phyloP scores from a whole-genome alignment of 2,888 invertebrate species.

The Sesia bembeciformis region DNA sequence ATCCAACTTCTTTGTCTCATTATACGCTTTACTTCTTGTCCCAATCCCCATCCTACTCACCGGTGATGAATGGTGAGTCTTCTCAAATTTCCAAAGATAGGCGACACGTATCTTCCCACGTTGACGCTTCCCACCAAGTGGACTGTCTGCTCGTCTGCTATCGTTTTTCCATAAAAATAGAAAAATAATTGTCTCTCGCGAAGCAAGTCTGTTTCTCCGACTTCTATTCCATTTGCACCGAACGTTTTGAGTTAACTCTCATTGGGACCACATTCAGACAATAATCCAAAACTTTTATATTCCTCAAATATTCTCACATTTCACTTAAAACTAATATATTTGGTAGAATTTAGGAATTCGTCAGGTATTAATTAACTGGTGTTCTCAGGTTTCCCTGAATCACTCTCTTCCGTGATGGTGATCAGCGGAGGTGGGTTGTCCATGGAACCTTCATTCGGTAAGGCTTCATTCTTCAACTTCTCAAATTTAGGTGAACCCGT shows the following conservation, averaged over 20 bases:
- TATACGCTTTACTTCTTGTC: not conserved
- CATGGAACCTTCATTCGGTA: constrained; percentile 36
- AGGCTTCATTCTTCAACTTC: constrained; percentile 69
- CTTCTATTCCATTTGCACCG: too few relatives aligned
- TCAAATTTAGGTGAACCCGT: constrained; percentile 75
- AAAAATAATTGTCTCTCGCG: too few relatives aligned
- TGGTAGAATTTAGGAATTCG: constrained; percentile 19
- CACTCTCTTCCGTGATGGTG: constrained; percentile 64
- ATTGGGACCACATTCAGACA: constrained; percentile 4
- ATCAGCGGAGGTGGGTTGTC: constrained; percentile 59
- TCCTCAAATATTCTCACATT: constrained; percentile 12
- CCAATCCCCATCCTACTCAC: not conserved
- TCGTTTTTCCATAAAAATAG: too few relatives aligned
- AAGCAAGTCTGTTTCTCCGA: too few relatives aligned
- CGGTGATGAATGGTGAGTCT: too few relatives aligned
- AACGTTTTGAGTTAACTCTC: not conserved
- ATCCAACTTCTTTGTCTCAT: too few relatives aligned
- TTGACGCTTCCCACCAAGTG: too few relatives aligned
- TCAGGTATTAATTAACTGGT: constrained; percentile 48
- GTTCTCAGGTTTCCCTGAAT: constrained; percentile 51
- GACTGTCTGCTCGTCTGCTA: too few relatives aligned
- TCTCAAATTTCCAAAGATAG: too few relatives aligned
- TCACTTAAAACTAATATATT: constrained; percentile 29
- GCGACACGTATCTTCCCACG: too few relatives aligned
- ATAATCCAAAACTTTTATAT: constrained; percentile 4